Evolutionary conservation across 1,140 invertebrate genomes (phyloP).

Genomic region (Stenopsyche tienmushanensis): DNA sequence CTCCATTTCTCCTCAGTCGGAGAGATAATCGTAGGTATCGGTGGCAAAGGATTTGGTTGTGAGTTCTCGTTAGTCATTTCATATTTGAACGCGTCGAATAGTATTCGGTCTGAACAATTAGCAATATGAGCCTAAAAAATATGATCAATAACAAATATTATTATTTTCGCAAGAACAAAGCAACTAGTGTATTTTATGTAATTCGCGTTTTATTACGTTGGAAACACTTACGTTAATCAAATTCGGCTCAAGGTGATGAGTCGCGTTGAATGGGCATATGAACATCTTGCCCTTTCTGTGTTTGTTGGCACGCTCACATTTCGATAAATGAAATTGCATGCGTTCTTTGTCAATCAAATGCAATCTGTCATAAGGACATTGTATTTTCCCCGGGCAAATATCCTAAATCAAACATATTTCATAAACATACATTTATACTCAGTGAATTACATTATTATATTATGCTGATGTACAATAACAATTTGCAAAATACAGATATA

Average conservation of each 20-base stretch:
- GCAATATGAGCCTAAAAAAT: constrained; percentile 46
- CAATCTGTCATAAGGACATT: constrained; percentile 47
- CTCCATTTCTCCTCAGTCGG: too few species aligned
- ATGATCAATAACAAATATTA: background rate
- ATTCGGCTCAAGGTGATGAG: constrained; percentile 46
- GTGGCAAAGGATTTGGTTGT: too few species aligned
- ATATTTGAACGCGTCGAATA: constrained; percentile 45
- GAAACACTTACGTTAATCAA: constrained; percentile 49
- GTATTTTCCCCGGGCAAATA: too few species aligned
- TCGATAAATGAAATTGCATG: constrained; percentile 49
- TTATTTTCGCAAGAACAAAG: too few species aligned
- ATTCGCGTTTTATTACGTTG: too few species aligned
- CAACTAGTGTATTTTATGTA: too few species aligned
- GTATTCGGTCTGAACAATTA: constrained; percentile 42
- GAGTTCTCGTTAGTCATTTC: too few species aligned
- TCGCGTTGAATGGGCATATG: constrained; percentile 48
- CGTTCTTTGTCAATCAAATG: constrained; percentile 47
- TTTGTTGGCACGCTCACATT: constrained; percentile 48
- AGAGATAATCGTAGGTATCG: too few species aligned
- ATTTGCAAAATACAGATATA: background rate
- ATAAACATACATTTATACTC: background rate
- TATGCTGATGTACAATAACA: background rate
- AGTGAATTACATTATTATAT: background rate
- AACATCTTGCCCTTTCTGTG: background rate
- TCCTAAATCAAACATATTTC: background rate